Conservation (phyloP, 2,888 invertebrate species). For the Lysandra coridon region DNA sequence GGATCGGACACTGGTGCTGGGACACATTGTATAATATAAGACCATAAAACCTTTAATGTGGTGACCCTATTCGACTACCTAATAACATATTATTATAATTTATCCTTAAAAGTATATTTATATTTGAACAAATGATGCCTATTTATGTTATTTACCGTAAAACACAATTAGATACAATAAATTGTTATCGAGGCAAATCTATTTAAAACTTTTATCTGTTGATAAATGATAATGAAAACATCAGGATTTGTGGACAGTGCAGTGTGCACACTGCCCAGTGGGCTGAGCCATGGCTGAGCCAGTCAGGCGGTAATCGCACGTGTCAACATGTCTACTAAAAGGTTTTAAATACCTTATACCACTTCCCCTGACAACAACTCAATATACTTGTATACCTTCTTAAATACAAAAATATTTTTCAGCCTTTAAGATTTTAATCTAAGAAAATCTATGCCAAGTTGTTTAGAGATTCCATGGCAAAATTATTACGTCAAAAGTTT, state of each 20-base stretch:
- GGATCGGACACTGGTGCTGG: no score
- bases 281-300: neutral
- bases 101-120: neutral
- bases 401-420: no score
- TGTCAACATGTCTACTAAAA: neutral
- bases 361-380: neutral
- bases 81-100: neutral
- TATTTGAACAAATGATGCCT: neutral
- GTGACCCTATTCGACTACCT: neutral
- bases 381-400: neutral
- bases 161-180: neutral
- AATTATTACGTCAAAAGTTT: no score
- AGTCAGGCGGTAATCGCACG: neutral
- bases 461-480: no score
- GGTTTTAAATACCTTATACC: neutral
- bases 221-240: conserved; percentile 2
- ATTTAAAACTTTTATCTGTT: neutral
- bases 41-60: neutral
- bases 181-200: neutral
- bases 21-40: no score
- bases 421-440: neutral
- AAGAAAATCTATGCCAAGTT: neutral
- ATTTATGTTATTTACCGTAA: neutral
- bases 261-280: no score
- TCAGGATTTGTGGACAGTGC: neutral